Evolutionary conservation across 2,113 vertebrate species (phyloP).

Genomic region (Corvus hawaiiensis): DNA sequence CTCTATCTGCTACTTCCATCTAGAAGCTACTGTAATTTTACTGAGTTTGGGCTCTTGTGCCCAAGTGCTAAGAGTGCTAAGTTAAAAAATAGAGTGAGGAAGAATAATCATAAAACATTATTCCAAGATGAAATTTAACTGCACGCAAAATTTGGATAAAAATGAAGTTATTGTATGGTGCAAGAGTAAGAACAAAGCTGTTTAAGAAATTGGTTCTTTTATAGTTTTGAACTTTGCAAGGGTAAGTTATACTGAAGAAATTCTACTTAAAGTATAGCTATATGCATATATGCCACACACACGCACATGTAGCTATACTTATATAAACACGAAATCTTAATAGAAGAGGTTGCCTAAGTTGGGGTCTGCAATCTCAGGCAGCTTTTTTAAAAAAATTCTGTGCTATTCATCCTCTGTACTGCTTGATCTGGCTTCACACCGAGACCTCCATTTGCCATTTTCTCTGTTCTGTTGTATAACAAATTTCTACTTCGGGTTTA

Average conservation of each 20-base stretch:
- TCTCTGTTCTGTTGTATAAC: conserved; percentile 15
- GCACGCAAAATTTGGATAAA: background rate
- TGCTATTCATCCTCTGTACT: background rate
- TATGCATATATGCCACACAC: background rate
- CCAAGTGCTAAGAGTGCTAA: background rate
- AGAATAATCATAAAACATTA: background rate
- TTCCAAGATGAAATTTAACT: background rate
- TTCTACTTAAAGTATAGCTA: background rate
- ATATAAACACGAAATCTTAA: background rate
- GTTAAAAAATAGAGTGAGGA: background rate
- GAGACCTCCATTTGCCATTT: background rate
- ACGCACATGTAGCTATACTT: accelerated
- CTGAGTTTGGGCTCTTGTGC: background rate
- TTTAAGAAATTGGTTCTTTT: background rate
- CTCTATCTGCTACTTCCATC: background rate
- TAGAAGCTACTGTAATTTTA: background rate
- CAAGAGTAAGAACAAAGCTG: background rate
- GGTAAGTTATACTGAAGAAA: background rate
- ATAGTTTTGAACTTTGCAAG: background rate
- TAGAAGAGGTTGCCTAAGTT: background rate
- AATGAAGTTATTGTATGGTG: background rate
- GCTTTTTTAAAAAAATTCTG: background rate
- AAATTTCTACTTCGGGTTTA: background rate
- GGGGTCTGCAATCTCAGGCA: background rate
- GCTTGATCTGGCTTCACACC: background rate